Conservation (phyloP, 2,113 vertebrate genomes). For the Callocephalon fimbriatum region DNA sequence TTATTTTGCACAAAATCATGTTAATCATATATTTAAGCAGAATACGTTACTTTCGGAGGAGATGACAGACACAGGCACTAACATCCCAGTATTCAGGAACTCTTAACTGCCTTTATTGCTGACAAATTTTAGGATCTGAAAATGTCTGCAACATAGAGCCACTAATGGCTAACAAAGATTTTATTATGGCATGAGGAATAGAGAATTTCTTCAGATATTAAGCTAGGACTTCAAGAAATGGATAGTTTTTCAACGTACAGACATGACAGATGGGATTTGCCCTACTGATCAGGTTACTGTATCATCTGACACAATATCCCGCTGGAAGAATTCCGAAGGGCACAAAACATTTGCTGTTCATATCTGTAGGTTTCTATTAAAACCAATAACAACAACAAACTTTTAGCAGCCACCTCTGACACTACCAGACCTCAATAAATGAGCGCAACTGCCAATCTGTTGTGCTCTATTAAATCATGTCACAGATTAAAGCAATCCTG, state of each 20-base stretch:
- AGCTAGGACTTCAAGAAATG: background rate
- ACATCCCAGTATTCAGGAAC: background rate
- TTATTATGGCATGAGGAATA: too few species aligned
- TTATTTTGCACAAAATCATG: fast-evolving
- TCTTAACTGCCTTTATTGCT: background rate
- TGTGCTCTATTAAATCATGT: background rate
- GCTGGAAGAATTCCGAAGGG: background rate
- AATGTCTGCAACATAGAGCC: fast-evolving
- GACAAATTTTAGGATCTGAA: background rate
- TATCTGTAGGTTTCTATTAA: background rate
- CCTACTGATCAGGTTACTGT: background rate
- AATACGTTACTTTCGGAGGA: background rate
- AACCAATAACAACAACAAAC: background rate
- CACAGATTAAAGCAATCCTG: background rate
- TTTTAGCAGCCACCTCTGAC: background rate
- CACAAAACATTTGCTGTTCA: background rate
- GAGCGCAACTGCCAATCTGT: background rate
- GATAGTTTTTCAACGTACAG: background rate
- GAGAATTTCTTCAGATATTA: background rate
- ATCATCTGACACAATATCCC: background rate
- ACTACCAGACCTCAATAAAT: background rate
- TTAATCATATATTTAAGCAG: background rate
- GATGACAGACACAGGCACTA: too few species aligned
- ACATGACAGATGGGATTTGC: background rate
- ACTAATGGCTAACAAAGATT: background rate